Evolutionary conservation across 2,797 vertebrate genomes (phyloP).

Genomic region (Novumbra hubbsi): DNA sequence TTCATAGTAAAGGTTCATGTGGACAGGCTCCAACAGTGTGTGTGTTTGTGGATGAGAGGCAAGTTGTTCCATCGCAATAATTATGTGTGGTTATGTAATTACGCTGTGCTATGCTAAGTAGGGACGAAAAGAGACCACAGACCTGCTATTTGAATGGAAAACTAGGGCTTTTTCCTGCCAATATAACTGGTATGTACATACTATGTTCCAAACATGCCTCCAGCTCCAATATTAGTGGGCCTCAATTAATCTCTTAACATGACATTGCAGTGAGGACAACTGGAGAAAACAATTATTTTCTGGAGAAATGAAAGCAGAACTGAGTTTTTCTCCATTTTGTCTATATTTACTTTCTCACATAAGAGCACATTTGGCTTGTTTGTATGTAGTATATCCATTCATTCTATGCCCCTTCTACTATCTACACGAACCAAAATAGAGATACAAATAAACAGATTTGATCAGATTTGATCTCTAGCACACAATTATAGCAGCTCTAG

Average conservation of each 20-base stretch:
- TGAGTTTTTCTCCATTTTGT: too few species aligned
- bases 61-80: slow-evolving; percentile 29
- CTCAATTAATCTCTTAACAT: slow-evolving; percentile 2
- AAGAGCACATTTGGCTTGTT: neutral
- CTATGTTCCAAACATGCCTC: slow-evolving; percentile 4
- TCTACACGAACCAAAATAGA: neutral
- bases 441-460: neutral
- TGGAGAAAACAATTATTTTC: neutral
- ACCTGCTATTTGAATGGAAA: slow-evolving; percentile 25
- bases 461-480: neutral
- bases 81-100: slow-evolving; percentile 38
- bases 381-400: slow-evolving; percentile 5
- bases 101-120: slow-evolving; percentile 23
- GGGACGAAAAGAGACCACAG: slow-evolving; percentile 21
- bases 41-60: neutral
- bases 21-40: neutral
- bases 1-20: neutral
- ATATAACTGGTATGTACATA: slow-evolving; percentile 22
- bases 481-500: neutral
- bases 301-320: neutral
- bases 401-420: neutral
- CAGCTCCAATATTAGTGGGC: neutral
- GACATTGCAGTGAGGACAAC: neutral
- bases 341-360: neutral
- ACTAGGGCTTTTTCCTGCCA: slow-evolving; percentile 15